phyloP scores from a whole-genome alignment of 2,888 invertebrate genomes.

The Hyposoter didymator region DNA sequence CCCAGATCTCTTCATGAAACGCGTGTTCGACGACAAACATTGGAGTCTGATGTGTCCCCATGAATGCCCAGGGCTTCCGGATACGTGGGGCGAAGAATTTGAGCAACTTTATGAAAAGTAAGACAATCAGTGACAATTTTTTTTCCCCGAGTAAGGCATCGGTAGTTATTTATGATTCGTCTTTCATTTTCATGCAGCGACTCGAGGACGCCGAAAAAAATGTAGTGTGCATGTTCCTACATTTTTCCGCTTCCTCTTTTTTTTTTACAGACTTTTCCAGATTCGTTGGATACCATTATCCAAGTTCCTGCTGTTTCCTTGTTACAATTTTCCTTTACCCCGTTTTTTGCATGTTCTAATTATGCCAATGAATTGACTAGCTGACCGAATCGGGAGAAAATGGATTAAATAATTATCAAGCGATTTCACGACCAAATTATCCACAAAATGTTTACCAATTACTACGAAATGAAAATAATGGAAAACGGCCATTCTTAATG shows the following conservation, averaged over 20 bases:
- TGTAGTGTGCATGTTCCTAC: background rate
- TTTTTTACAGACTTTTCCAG: background rate
- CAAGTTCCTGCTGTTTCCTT: too few relatives aligned
- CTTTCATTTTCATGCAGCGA: background rate
- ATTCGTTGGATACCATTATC: background rate
- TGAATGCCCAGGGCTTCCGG: conserved; percentile 94
- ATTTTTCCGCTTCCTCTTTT: background rate
- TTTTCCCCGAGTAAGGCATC: background rate
- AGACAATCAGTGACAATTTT: conserved; percentile 60
- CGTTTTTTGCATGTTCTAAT: too few relatives aligned
- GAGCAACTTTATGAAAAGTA: conserved; percentile 92
- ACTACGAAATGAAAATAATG: too few relatives aligned
- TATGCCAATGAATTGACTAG: too few relatives aligned
- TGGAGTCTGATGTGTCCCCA: conserved; percentile 99
- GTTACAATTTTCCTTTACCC: too few relatives aligned
- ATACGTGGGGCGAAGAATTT: conserved; percentile 98
- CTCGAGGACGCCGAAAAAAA: background rate
- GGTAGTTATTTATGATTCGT: background rate
- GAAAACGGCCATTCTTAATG: too few relatives aligned
- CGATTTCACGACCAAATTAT: too few relatives aligned
- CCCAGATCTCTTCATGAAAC: conserved; percentile 98
- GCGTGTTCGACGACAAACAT: conserved; percentile 92
- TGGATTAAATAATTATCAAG: too few relatives aligned
- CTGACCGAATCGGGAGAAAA: too few relatives aligned
- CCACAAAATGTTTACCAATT: too few relatives aligned